Base-by-base conservation (phyloP, 2,113 vertebrate genomes). In the Petrocephalus zakoni region DNA sequence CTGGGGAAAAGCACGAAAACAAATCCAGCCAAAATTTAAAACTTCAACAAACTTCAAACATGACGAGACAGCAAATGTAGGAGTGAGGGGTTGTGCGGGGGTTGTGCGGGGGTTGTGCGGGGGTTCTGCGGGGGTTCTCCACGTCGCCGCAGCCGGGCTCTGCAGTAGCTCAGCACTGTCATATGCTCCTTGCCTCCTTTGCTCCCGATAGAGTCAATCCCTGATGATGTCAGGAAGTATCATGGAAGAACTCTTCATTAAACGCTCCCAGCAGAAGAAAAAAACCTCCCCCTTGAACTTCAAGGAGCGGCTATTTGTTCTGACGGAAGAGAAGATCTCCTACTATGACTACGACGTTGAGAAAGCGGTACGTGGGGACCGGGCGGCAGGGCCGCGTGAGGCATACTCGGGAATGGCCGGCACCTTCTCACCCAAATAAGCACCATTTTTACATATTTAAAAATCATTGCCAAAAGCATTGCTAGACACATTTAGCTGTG, bases 241-340 rank as follows among this genome's bases (percentile, higher is more conserved):
- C 87, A 91, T 99, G 92, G 98, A 99, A 93, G 97, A 98, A 89
- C 93, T 97, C 94, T 99, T 99, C 92, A 90, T 98, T 88, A 99
- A 99, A 93, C 94, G 98, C 87, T 99, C 98, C 0, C 98, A 99
- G 92, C 98, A 99, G 94, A 99, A 99, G 94, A 99, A 98, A 93
- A 99, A 98, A 93, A 99, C 98, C 0, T 99, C 98, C 5, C 98
- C 98, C 58, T 94, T 99, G 90, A 99, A 99, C 94, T 99, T 97
- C 93, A 99, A 99, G 94, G 98, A 99, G 92, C 96, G 98, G 61
- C 93, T 96, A 90, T 99, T 99, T 92, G 92, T 99, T 87, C 94
- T 99, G 92, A 99, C 97, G 0, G 91, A 94, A 87, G 95, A 96
- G 83, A 98, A 97, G 91, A 95, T 99, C 90, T 94, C 96, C 87